Evolutionary conservation across 1,140 invertebrate genomes (phyloP), one percentile per base, ranked within the genome.

Genomic region (Notospermus geniculatus): DNA sequence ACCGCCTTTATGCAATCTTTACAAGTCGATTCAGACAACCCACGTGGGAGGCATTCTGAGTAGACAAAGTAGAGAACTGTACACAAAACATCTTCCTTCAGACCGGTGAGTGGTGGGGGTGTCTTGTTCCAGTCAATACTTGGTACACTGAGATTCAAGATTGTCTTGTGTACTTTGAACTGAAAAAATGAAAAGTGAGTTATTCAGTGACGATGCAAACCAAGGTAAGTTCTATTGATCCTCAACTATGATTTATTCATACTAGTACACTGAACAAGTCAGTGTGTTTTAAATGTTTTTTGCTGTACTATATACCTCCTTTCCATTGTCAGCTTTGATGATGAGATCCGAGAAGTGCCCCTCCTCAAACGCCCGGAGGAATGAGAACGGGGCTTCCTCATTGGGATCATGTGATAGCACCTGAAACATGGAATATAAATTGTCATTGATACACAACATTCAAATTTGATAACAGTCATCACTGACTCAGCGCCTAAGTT

Each of bases 21-120:
- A 27, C 85, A 86, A 4, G 84, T 84, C 36, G 82, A 77, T 68
- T 86, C 85, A 23, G 83, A 78, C 52, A 88, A 72, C 61, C 80
- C 80, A 25, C 74, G 32, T 13, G 87, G 86, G 66, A 88, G 74
- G 65, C 86, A 86, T 69, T 87, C 86, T n/a, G 85, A 82, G 68
- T 88, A 88, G 11, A 88, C 71, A 74, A 84, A 88, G 73, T 88
- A 83, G 13, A 88, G 75, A 50, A 86, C 82, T 15, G 84, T 85
- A 23, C 80, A 80, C 11, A 88, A 66, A 19, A 87, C 84, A 68
- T 86, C 84, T 57, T 85, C 84, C 7, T 83, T 82, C 32, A 88
- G 65, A 36, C 82, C 79, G 57, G 74, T 71, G 27, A 87, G 75
- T 17, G 84, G 83, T 17, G 72, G 59, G 17, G 72, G 69, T 5